Conservation (phyloP, 2,888 invertebrate species). For the Nematopogon swammerdamellus region DNA sequence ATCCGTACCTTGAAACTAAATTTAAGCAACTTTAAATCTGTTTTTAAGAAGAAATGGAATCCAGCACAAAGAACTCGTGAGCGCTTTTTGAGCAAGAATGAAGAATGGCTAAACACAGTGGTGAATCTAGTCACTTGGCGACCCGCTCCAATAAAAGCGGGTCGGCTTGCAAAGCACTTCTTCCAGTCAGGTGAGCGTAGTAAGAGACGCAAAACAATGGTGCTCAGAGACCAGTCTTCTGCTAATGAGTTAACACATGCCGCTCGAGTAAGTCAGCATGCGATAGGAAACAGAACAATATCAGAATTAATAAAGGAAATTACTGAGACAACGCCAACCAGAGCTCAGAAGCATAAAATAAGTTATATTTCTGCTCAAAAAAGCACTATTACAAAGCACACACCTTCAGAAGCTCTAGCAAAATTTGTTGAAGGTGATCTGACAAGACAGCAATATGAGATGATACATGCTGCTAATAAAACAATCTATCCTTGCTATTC, state of each 20-base stretch:
- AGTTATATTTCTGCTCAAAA: slow-evolving; percentile 1
- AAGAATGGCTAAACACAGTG: slow-evolving; percentile 2
- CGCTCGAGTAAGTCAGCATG: slow-evolving; percentile 4
- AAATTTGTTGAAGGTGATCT: slow-evolving; percentile 4
- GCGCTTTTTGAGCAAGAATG: slow-evolving; percentile 2
- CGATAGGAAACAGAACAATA: slow-evolving; percentile 1
- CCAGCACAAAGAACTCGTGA: slow-evolving; percentile 1
- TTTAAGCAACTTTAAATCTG: slow-evolving; percentile 3
- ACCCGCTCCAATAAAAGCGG: background rate
- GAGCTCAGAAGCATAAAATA: slow-evolving; percentile 5
- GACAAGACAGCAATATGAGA: slow-evolving; percentile 3
- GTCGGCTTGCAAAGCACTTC: slow-evolving; percentile 4
- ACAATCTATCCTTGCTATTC: slow-evolving; percentile 2
- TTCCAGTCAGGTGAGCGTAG: slow-evolving; percentile 5
- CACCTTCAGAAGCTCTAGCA: slow-evolving; percentile 1
- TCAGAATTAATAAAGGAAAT: slow-evolving; percentile 4
- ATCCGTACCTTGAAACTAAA: background rate
- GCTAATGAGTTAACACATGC: slow-evolving; percentile 6
- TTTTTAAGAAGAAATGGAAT: slow-evolving; percentile 3
- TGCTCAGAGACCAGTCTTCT: slow-evolving; percentile 6
- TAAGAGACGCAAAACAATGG: slow-evolving; percentile 6
- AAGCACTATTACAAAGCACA: slow-evolving; percentile 1
- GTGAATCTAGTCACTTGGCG: background rate
- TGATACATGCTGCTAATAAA: slow-evolving; percentile 4
- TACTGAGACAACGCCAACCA: slow-evolving; percentile 4